Percentiles rank a stretch among this genome's conserved stretches.
Conservation (phyloP, 2,797 vertebrate species). For the Bradypus variegatus region DNA sequence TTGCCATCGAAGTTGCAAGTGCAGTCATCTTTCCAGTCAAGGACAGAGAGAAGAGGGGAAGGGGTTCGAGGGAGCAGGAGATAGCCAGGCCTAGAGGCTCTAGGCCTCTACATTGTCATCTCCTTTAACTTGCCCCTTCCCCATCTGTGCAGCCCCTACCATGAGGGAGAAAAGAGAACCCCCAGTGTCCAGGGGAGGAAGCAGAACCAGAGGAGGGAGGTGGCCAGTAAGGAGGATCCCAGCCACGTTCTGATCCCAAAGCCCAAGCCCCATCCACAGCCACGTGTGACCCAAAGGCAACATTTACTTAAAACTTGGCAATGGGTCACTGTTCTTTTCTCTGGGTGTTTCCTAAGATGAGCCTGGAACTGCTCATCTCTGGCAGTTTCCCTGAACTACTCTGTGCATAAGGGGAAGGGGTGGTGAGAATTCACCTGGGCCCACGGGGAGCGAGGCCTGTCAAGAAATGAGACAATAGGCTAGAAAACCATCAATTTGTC, state of each 20-base stretch:
- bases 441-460: background rate
- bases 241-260: background rate
- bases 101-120: background rate
- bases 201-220: background rate
- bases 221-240: background rate
- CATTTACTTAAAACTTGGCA: background rate
- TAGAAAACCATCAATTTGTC: background rate
- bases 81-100: background rate
- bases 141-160: background rate
- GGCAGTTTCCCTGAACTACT: background rate
- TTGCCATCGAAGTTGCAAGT: background rate
- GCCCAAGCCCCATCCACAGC: background rate
- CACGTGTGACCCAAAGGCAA: background rate
- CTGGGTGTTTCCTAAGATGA: background rate
- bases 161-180: background rate
- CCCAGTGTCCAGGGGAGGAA: background rate
- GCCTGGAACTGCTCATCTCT: background rate
- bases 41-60: background rate
- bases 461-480: background rate
- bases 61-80: background rate
- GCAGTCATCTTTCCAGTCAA: background rate
- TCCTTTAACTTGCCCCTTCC: background rate
- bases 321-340: background rate
- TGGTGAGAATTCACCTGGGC: background rate
- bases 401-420: background rate